Evolutionary conservation across 2,888 invertebrate species (phyloP).

Genomic region (Dichetophora obliterata): DNA sequence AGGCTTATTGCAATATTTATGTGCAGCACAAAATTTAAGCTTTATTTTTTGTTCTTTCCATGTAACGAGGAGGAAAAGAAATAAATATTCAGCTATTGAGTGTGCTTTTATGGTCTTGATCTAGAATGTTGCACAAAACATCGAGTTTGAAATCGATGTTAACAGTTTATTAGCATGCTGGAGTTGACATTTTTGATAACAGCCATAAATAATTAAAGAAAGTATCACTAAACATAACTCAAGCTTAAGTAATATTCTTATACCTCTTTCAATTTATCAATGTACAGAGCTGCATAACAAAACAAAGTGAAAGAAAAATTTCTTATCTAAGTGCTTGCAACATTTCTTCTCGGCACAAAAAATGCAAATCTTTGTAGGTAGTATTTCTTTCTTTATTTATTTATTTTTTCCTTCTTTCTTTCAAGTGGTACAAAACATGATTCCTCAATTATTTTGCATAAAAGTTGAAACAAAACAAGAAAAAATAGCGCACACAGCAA

Average conservation of each 20-base stretch:
- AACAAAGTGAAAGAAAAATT: not conserved
- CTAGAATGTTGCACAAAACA: constrained; percentile 20
- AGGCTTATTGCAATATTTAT: constrained; percentile 15
- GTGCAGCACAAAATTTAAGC: constrained; percentile 12
- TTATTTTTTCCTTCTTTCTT: not conserved
- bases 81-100: constrained; percentile 3
- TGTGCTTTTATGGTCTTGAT: constrained; percentile 22
- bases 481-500: not conserved
- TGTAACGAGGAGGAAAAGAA: not conserved
- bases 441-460: constrained; percentile 21
- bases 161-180: not conserved
- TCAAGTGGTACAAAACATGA: not conserved
- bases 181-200: not conserved
- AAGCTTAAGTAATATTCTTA: too few relatives aligned
- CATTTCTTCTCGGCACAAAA: not conserved
- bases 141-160: not conserved
- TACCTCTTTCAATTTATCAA: too few relatives aligned
- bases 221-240: not conserved
- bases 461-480: not conserved
- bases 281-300: not conserved
- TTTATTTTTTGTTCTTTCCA: not conserved
- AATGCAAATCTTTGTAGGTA: not conserved
- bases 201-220: constrained; percentile 4
- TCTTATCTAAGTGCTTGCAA: too few relatives aligned
- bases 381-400: not conserved